Evolutionary conservation across 2,888 invertebrate species (phyloP), one percentile per base, ranked within the genome.

Genomic region (Luperina nickerlii): DNA sequence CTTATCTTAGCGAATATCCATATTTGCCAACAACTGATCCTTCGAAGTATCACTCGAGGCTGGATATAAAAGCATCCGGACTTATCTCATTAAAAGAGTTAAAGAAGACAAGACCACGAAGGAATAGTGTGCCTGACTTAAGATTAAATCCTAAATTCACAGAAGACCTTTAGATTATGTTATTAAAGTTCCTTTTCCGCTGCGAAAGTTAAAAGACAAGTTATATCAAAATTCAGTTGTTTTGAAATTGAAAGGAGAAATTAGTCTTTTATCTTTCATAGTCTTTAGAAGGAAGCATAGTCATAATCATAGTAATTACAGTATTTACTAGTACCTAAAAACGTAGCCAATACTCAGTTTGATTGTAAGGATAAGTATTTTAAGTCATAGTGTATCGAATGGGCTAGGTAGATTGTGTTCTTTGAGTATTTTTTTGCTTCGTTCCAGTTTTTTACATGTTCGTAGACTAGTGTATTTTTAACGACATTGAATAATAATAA

Each of bases 1-100:
- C 95, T 15, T 97, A 97, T 83, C 91, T 96, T 45, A 95, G 92
- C 62, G 97, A 97, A 84, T 97, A 97, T 85, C 97, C 97, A 20
- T 96, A 97, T 87, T 92, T 97, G 79, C 97, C 97, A 8, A 97
- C 94, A 15, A 97, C 97, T 3, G 96, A 96, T 88, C 97, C 97
- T 15, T 95, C 96, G 15, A 96, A 96, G 85, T 97, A 94, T 79
- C 96, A 96, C 86, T 96, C 97, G 1, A 94, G 97, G 80, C 90
- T 95, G 72, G 97, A 97, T 70, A 89, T 94, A 0, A 95, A 93
- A 87, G 96, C 97, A 9, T 94, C 96, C 60, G 97, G 97, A 57
- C 92, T 97, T 1, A 97, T 97, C 82, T 94, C 96, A 8, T 93
- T 97, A 60, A 96, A 95, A 83, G 96, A 97, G 83, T 89, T 97